Conservation (phyloP, 2,888 invertebrate genomes). For the Timema podura region DNA sequence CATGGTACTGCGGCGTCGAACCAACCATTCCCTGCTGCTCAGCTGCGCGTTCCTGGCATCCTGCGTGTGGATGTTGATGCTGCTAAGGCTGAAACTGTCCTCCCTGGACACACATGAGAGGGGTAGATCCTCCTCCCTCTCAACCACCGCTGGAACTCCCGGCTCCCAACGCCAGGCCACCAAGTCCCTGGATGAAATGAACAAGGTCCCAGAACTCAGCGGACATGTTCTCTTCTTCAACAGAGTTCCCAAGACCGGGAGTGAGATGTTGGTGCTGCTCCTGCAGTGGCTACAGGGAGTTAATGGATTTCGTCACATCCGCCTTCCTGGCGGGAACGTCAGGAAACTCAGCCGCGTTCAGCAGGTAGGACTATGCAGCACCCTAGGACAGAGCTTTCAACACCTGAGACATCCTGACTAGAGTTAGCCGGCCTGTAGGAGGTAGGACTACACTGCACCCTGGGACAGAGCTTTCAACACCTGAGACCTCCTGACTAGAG, state of each 20-base stretch:
- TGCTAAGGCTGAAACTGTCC: not conserved
- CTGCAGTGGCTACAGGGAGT: constrained; percentile 55
- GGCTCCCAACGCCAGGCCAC: constrained; percentile 20
- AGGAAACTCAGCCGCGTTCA: constrained; percentile 38
- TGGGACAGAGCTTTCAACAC: too few relatives aligned
- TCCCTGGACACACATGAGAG: too few relatives aligned
- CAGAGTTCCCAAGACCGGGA: constrained; percentile 56
- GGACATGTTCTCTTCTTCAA: constrained; percentile 56
- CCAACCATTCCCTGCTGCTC: constrained; percentile 8
- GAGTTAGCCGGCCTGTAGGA: too few relatives aligned
- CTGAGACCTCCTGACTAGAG: too few relatives aligned
- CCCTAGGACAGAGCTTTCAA: too few relatives aligned
- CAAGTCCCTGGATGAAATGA: constrained; percentile 22
- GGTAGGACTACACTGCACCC: too few relatives aligned
- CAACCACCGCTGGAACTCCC: not conserved
- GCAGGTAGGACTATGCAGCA: constrained; percentile 22
- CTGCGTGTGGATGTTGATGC: constrained; percentile 11
- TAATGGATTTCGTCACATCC: constrained; percentile 56
- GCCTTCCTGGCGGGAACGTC: constrained; percentile 44
- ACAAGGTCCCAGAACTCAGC: constrained; percentile 39
- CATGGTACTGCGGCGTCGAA: constrained; percentile 5
- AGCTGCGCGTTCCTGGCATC: not conserved
- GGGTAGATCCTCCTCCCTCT: too few relatives aligned
- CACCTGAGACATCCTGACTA: too few relatives aligned
- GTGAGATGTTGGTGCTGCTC: constrained; percentile 55